These are phyloP conservation scores for Podarcis siculus DNA, from an alignment of 2,797 vertebrate genomes.

Conservation along the genomic window DNA sequence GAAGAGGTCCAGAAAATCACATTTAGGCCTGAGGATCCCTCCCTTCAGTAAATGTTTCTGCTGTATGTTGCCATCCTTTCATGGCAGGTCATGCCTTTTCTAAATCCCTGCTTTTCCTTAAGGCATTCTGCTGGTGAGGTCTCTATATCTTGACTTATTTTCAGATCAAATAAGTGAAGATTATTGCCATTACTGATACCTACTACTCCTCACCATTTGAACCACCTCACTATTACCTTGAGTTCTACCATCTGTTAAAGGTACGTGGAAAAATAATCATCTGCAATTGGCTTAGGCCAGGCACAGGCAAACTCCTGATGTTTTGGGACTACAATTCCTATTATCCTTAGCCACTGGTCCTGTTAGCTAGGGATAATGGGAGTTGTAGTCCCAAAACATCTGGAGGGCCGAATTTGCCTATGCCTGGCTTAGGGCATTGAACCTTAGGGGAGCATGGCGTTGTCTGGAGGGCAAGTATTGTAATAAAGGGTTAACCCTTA, in stretches of 20 bases:
- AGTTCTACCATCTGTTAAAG: neutral
- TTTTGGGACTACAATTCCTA: too few relatives aligned
- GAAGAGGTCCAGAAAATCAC: too few relatives aligned
- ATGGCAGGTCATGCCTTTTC: neutral
- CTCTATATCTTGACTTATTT: neutral
- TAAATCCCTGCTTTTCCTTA: neutral
- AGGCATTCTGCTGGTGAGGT: neutral
- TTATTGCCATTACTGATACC: neutral
- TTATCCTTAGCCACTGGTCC: too few relatives aligned
- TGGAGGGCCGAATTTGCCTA: too few relatives aligned
- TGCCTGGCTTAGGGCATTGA: too few relatives aligned
- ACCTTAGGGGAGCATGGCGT: too few relatives aligned
- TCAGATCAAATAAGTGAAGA: neutral
- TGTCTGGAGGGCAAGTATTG: too few relatives aligned
- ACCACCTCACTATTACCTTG: neutral
- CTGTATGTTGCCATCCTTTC: neutral
- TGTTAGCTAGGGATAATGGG: too few relatives aligned
- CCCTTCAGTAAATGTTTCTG: neutral
- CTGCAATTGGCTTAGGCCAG: neutral
- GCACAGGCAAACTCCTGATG: too few relatives aligned
- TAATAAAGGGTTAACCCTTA: too few relatives aligned
- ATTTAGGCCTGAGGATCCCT: too few relatives aligned
- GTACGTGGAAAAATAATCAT: neutral
- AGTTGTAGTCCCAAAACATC: too few relatives aligned
- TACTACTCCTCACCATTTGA: neutral